Base-by-base conservation (phyloP, 37 sponge, comb jelly and placozoan species). In the Cliona cf. orientalis region DNA sequence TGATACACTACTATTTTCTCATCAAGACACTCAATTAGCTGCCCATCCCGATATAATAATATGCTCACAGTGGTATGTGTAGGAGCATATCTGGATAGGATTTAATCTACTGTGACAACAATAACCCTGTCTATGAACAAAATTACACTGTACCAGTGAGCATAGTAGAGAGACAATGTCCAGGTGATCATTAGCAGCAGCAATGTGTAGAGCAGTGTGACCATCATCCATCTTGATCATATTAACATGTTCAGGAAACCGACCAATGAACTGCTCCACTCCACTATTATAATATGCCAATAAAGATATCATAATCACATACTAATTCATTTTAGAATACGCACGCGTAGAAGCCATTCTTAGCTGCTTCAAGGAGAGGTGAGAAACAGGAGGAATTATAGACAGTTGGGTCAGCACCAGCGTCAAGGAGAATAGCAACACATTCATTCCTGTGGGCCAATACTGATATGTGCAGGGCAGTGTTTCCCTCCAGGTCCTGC, bases 401-500 rank as follows among this genome's bases (percentile, higher is more conserved):
- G 17, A 81, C 28, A 17, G 55, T 14, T 19, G 87, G 94, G 39
- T 89, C 80, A 28, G 90, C 90, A 0, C 87, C 87, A 37, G 70
- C 71, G 17, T 93, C 81, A 57, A 93, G 43, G 63, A 93, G 80
- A 28, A 81, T 9, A 1, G 9, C 29, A 1, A 81, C 65, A 32
- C 78, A 40, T 7, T 36, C 70, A 3, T 29, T 5, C 19, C 82
- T 58, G 22, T 79, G 85, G 14, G 66, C 46, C 5, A 71, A 31
- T 0, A 89, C 76, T 5, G 90, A 80, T 56, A 61, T 21, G 65
- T 93, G 94, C 23, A 93, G 80, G 14, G 94, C 58, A 28, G 87
- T 93, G 46, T 78, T 77, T 17, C 94, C 94, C 31, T 85, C 80
- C 5, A 0, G 19, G 36, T 87, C 87, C 92, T 91, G 66, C n/a